Evolutionary conservation across 37 sponge, comb jelly and placozoan species (phyloP).

Genomic region (Axinella damicornis): DNA sequence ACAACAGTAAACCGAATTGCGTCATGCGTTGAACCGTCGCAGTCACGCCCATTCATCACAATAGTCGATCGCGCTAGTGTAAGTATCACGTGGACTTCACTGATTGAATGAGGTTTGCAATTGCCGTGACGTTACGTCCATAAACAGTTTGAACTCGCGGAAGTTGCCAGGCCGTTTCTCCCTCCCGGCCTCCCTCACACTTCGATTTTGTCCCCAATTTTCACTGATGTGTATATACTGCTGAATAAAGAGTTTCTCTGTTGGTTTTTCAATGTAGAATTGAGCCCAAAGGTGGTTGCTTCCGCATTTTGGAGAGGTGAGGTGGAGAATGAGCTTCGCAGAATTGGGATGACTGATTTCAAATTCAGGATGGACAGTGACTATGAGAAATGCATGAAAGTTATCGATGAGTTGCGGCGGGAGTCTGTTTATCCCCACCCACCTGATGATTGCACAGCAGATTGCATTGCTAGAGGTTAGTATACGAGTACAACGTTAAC

Average conservation of each 20-base stretch:
- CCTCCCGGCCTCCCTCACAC: too few relatives aligned
- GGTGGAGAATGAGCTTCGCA: conserved; percentile 31
- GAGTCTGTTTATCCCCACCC: conserved; percentile 24
- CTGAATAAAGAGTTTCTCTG: background rate
- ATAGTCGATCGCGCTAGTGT: too few relatives aligned
- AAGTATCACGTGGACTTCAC: too few relatives aligned
- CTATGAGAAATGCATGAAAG: conserved; percentile 22
- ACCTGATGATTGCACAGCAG: conserved; percentile 10
- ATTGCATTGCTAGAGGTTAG: conserved; percentile 48
- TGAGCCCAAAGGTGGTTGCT: conserved; percentile 19
- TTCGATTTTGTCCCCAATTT: background rate
- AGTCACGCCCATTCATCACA: too few relatives aligned
- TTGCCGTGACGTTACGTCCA: too few relatives aligned
- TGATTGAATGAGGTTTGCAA: too few relatives aligned
- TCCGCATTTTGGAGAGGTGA: conserved; percentile 42
- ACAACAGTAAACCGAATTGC: too few relatives aligned
- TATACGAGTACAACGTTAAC: background rate
- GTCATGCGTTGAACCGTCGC: too few relatives aligned
- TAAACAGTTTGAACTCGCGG: too few relatives aligned
- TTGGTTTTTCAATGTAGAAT: conserved; percentile 8
- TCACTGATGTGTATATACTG: background rate
- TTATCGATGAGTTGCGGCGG: conserved; percentile 9
- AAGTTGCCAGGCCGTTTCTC: too few relatives aligned
- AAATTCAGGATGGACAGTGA: conserved; percentile 26
- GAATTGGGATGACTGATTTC: conserved; percentile 4